phyloP scores from a whole-genome alignment of 2,797 vertebrate genomes.

The Pipistrellus kuhlii region DNA sequence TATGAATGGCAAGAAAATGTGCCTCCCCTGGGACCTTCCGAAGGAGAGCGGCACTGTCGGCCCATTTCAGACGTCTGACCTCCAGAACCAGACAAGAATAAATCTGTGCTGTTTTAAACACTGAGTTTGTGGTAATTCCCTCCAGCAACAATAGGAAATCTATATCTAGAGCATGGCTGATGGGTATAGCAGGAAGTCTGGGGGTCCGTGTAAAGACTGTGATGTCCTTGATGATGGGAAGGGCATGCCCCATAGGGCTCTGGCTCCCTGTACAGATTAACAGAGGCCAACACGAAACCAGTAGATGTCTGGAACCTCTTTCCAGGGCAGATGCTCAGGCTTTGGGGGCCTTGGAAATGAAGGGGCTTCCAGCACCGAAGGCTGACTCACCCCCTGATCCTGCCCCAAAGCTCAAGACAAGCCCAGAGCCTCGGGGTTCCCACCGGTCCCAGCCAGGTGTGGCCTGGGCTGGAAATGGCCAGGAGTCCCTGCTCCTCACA shows the following conservation, averaged over 20 bases:
- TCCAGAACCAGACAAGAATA: not conserved
- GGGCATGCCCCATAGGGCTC: not conserved
- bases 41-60: not conserved
- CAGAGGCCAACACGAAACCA: not conserved
- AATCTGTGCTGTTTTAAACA: not conserved
- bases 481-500: not conserved
- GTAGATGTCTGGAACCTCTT: not conserved
- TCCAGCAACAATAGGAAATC: not conserved
- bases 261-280: not conserved
- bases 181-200: not conserved
- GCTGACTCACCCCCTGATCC: not conserved
- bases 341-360: not conserved
- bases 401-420: not conserved
- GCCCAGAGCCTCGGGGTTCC: not conserved
- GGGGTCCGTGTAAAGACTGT: not conserved
- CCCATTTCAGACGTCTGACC: not conserved
- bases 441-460: not conserved
- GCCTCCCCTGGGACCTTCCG: not conserved
- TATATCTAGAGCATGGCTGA: not conserved
- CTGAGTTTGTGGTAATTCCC: not conserved
- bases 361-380: not conserved
- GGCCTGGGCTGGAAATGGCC: not conserved
- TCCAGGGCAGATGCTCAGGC: not conserved
- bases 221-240: not conserved
- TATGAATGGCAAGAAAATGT: not conserved